A percentile compares a stretch with the other conserved stretches of the same genome.
These are phyloP conservation scores for Xiphophorus couchianus DNA, from an alignment of 2,113 vertebrate genomes.

Conservation along the genomic window DNA sequence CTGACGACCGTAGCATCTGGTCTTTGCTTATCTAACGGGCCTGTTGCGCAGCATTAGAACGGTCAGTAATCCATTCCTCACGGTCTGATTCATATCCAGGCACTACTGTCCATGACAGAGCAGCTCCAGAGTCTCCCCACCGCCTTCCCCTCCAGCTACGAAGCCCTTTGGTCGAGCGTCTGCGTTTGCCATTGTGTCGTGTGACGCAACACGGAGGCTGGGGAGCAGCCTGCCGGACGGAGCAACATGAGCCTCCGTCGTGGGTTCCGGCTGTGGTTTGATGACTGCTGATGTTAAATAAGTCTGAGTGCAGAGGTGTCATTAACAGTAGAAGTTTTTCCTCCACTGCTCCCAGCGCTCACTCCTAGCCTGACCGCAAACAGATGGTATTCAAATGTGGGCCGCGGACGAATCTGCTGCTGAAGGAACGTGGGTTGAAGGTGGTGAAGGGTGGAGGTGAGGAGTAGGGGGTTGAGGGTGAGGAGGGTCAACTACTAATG, in stretches of 20 bases:
- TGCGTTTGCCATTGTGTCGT: slow-evolving; percentile 41
- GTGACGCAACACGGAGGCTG: background rate
- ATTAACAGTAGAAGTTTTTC: slow-evolving; percentile 36
- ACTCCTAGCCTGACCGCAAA: slow-evolving; percentile 53
- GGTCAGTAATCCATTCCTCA: slow-evolving; percentile 59
- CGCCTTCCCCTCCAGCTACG: slow-evolving; percentile 1
- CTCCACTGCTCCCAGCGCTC: slow-evolving; percentile 18
- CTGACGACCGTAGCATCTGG: slow-evolving; percentile 35
- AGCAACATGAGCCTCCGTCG: background rate
- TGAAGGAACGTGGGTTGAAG: background rate
- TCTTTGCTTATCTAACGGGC: slow-evolving; percentile 56
- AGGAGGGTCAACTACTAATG: background rate
- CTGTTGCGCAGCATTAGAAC: slow-evolving; percentile 51
- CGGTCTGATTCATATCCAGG: slow-evolving; percentile 38
- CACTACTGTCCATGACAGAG: slow-evolving; percentile 23
- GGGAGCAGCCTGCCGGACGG: background rate
- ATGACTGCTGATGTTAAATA: slow-evolving; percentile 30
- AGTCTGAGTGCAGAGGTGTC: slow-evolving; percentile 27
- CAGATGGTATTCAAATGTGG: slow-evolving; percentile 69
- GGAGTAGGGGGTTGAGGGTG: too few relatives aligned
- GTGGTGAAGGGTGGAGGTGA: too few relatives aligned
- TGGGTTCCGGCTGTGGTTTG: slow-evolving; percentile 24
- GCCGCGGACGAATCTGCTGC: slow-evolving; percentile 36
- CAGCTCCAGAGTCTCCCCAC: slow-evolving; percentile 7
- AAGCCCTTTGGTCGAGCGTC: slow-evolving; percentile 10